Percentiles rank a stretch among this genome's conserved stretches.
Evolutionary conservation across 2,797 vertebrate species (phyloP).

Genomic region (Threskiornis aethiopicus): DNA sequence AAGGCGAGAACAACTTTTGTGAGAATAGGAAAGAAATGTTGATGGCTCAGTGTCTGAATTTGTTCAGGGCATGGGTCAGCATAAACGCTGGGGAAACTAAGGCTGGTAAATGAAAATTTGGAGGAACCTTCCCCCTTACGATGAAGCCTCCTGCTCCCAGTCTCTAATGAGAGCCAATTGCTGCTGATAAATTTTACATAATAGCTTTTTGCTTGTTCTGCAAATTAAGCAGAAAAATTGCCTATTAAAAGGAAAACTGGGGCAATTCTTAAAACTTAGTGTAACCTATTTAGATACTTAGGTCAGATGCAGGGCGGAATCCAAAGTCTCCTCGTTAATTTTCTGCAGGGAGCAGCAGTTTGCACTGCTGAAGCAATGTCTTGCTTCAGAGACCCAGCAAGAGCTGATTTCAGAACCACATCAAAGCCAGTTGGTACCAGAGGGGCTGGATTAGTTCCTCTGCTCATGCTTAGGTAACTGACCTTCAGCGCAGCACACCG

Average conservation of each 20-base stretch:
- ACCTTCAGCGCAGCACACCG: neutral
- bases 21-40: neutral
- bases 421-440: neutral
- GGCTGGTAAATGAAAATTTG: neutral
- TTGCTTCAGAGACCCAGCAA: neutral
- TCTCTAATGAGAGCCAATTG: slow-evolving; percentile 60
- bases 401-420: neutral
- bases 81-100: neutral
- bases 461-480: neutral
- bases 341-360: slow-evolving; percentile 64
- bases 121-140: neutral
- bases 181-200: slow-evolving; percentile 59
- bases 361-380: neutral
- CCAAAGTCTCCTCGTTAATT: slow-evolving; percentile 27
- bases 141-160: neutral
- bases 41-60: neutral
- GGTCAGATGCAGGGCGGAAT: slow-evolving; percentile 25
- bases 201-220: slow-evolving; percentile 64
- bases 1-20: neutral
- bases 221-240: slow-evolving; percentile 69
- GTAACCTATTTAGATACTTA: slow-evolving; percentile 53
- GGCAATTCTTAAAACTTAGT: slow-evolving; percentile 43
- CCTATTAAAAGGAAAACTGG: slow-evolving; percentile 61
- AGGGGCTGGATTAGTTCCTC: neutral
- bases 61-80: neutral